A percentile compares a stretch with the other conserved stretches of the same genome.
These are phyloP conservation scores for Argopecten irradians DNA, from an alignment of 1,140 invertebrate genomes.

Conservation along the genomic window DNA sequence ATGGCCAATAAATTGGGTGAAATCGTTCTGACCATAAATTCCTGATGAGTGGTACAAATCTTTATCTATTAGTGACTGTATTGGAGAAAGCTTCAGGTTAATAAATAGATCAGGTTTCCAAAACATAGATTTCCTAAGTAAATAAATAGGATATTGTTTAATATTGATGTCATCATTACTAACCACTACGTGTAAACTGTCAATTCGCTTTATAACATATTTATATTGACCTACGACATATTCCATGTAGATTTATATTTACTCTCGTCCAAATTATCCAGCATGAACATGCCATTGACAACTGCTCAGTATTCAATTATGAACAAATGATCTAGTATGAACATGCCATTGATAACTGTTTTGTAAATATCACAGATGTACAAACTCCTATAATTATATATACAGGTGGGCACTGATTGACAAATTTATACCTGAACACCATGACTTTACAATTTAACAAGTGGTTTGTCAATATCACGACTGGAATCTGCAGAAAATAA, in stretches of 20 bases:
- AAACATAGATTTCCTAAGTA: constrained; percentile 4
- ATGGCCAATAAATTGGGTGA: neutral
- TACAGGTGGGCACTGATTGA: neutral
- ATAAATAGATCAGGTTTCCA: constrained; percentile 6
- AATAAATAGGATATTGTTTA: neutral
- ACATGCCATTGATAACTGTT: neutral
- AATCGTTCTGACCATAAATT: neutral
- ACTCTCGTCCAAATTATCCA: neutral
- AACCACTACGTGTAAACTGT: neutral
- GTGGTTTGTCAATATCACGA: too few relatives aligned
- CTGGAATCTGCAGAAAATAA: too few relatives aligned
- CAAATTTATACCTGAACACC: neutral
- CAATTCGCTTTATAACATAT: neutral
- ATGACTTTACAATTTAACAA: neutral
- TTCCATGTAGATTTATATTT: too few relatives aligned
- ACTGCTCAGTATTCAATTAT: too few relatives aligned
- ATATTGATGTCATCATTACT: neutral
- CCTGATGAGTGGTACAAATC: neutral
- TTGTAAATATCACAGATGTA: neutral
- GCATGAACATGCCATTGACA: neutral
- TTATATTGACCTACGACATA: neutral
- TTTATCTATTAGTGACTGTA: neutral
- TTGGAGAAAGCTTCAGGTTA: neutral
- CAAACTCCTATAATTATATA: neutral
- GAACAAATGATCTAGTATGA: constrained; percentile 10